These are phyloP conservation scores for Aviceda subcristata DNA, from an alignment of 2,113 vertebrate genomes.

Conservation along the genomic window DNA sequence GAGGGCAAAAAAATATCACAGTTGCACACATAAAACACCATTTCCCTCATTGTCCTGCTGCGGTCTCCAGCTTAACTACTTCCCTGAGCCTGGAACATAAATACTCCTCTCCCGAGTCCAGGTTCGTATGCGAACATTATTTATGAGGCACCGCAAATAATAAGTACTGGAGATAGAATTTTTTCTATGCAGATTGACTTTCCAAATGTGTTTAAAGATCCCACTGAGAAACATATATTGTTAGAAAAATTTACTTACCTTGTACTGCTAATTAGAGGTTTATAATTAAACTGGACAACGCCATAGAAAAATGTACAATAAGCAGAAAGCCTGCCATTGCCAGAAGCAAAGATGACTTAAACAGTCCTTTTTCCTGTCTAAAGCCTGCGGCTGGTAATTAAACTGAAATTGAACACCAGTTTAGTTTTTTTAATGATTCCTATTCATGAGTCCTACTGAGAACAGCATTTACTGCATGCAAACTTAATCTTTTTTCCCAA, in stretches of 20 bases:
- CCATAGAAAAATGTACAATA: background rate
- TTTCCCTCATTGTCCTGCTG: background rate
- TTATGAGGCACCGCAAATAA: background rate
- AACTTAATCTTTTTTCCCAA: background rate
- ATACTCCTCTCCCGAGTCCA: background rate
- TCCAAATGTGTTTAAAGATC: background rate
- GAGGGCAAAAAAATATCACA: background rate
- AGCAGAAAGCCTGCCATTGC: background rate
- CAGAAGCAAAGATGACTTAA: background rate
- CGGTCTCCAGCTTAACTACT: background rate
- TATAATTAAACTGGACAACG: slow-evolving; percentile 27
- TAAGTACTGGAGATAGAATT: background rate
- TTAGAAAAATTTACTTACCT: background rate
- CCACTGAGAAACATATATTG: background rate
- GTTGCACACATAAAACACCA: background rate
- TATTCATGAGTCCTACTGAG: background rate
- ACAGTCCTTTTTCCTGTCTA: background rate
- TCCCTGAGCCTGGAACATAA: background rate
- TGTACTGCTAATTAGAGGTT: background rate
- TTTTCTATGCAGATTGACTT: background rate
- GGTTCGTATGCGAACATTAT: background rate
- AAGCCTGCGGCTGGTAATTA: background rate
- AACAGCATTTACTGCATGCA: background rate
- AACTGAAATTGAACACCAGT: background rate
- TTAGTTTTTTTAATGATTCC: background rate